Evolutionary conservation across 2,797 vertebrate species (phyloP).

Genomic region (Onychomys arenicola): DNA sequence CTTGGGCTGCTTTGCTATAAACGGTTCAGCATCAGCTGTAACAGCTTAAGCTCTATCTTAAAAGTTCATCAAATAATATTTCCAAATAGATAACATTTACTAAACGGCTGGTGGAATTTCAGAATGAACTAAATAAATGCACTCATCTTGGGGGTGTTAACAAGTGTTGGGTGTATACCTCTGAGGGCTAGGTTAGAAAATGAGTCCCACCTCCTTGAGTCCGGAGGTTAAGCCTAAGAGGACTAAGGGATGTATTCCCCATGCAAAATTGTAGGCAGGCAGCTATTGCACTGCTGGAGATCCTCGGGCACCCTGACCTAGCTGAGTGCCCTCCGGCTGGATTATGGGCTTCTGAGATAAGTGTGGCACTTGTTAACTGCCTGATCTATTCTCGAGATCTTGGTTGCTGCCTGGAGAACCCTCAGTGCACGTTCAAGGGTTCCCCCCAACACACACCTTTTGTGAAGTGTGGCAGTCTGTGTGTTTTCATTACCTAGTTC

Average conservation of each 20-base stretch:
- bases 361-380: not conserved
- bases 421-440: not conserved
- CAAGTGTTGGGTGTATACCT: not conserved
- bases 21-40: accelerated
- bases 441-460: too few species aligned
- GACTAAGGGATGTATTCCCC: not conserved
- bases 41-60: not conserved
- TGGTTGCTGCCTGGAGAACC: not conserved
- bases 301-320: not conserved
- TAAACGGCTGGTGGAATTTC: not conserved
- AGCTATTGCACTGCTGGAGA: not conserved
- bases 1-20: not conserved
- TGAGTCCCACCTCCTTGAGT: not conserved
- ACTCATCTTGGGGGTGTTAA: not conserved
- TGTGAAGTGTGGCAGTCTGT: not conserved
- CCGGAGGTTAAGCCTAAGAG: not conserved
- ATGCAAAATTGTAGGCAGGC: not conserved
- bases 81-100: not conserved
- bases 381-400: conserved; percentile 4
- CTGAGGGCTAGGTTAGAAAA: not conserved
- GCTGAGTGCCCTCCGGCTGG: not conserved
- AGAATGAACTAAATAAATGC: not conserved
- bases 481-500: conserved; percentile 11
- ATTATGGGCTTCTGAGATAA: not conserved
- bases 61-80: not conserved